phyloP scores from a whole-genome alignment of 2,797 vertebrate genomes.

The Myioborus melanocephalus region DNA sequence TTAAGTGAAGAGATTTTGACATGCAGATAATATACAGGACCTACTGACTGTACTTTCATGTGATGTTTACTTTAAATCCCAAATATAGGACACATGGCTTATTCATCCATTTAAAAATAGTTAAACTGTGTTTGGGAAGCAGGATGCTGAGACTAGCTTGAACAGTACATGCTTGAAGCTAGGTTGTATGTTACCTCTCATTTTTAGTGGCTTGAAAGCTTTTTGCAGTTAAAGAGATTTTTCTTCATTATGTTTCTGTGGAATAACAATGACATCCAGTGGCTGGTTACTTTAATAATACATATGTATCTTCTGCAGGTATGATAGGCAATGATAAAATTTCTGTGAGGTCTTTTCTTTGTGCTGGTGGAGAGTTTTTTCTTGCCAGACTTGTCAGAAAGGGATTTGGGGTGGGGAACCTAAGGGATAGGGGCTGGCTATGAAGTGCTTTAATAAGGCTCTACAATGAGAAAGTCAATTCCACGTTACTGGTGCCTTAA shows the following conservation, averaged over 20 bases:
- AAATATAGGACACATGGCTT: constrained; percentile 29
- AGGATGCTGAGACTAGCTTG: neutral
- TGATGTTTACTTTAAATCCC: constrained; percentile 47
- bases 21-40: neutral
- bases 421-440: neutral
- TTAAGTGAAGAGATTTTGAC: neutral
- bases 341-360: neutral
- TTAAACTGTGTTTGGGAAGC: neutral
- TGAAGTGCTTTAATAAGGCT: neutral
- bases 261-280: constrained; percentile 70
- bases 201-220: neutral
- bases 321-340: neutral
- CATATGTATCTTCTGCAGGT: neutral
- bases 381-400: neutral
- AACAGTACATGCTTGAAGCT: neutral
- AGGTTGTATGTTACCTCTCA: neutral
- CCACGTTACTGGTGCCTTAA: neutral
- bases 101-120: constrained; percentile 53
- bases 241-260: neutral
- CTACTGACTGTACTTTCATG: neutral
- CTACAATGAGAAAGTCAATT: neutral
- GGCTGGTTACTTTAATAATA: constrained; percentile 51
- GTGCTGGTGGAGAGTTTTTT: neutral
- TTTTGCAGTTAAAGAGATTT: neutral
- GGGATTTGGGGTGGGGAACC: neutral